Evolutionary conservation across 2,888 invertebrate genomes (phyloP).

Genomic region (Scaptomyza reducta): DNA sequence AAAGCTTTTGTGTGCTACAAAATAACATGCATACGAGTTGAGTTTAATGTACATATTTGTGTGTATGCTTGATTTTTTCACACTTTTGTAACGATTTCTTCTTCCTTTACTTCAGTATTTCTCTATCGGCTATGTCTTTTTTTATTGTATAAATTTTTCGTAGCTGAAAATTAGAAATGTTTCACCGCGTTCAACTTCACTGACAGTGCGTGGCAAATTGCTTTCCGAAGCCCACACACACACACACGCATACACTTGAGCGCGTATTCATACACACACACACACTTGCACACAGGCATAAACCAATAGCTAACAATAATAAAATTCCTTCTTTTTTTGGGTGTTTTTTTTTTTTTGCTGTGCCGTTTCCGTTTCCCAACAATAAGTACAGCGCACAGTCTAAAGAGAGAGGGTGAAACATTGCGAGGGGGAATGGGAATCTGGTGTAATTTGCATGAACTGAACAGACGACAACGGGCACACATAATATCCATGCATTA

Average conservation of each 20-base stretch:
- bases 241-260: conserved; percentile 23
- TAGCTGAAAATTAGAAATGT: conserved; percentile 80
- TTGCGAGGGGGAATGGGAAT: not conserved
- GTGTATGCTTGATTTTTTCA: conserved; percentile 31
- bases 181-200: conserved; percentile 78
- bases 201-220: conserved; percentile 80
- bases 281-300: conserved; percentile 26
- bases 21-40: conserved; percentile 57
- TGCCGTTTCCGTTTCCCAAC: conserved; percentile 66
- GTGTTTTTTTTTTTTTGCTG: conserved; percentile 38
- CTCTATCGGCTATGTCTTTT: conserved; percentile 47
- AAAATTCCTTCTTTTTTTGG: conserved; percentile 58
- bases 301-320: conserved; percentile 72
- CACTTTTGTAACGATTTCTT: conserved; percentile 13
- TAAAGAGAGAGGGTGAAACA: not conserved
- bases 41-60: conserved; percentile 69
- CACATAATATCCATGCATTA: conserved; percentile 76
- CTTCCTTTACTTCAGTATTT: conserved; percentile 7
- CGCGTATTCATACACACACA: conserved; percentile 18
- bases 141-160: conserved; percentile 74
- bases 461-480: conserved; percentile 47
- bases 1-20: conserved; percentile 54
- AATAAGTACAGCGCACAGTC: conserved; percentile 46
- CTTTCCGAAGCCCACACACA: conserved; percentile 72
- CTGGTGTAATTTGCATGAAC: conserved; percentile 68